Conservation (phyloP, 2,888 invertebrate species). For the Helleia helle region DNA sequence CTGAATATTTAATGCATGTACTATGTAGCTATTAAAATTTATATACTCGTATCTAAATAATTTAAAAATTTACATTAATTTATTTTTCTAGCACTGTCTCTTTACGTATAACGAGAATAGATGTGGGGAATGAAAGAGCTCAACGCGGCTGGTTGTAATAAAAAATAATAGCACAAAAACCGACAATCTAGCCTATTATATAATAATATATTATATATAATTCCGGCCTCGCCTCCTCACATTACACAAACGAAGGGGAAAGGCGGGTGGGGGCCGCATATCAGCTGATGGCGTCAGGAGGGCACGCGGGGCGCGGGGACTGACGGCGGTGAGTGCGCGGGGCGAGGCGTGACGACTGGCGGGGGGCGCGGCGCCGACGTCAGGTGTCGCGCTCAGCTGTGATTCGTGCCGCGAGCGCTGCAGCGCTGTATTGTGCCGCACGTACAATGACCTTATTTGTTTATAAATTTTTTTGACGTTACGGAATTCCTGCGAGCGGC, state of each 20-base stretch:
- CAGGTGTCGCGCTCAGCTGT: constrained; percentile 58
- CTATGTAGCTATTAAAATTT: background rate
- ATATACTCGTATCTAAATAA: too few species aligned
- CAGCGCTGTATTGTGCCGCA: constrained; percentile 41
- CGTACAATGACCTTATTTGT: constrained; percentile 66
- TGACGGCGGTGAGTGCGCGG: constrained; percentile 20
- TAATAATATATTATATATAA: too few species aligned
- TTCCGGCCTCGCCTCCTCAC: constrained; percentile 53
- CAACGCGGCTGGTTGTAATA: constrained; percentile 14
- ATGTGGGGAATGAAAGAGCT: background rate
- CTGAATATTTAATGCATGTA: too few species aligned
- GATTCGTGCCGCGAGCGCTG: constrained; percentile 44
- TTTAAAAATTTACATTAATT: too few species aligned
- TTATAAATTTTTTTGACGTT: constrained; percentile 36
- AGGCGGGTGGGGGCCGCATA: constrained; percentile 53
- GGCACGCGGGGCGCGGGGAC: constrained; percentile 26
- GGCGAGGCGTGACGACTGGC: constrained; percentile 25
- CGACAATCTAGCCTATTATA: constrained; percentile 32
- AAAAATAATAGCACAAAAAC: constrained; percentile 22
- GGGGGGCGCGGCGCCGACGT: constrained; percentile 41
- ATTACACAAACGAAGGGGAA: constrained; percentile 75
- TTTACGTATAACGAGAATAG: background rate
- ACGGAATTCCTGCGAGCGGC: background rate
- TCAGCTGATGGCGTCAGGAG: too few species aligned
- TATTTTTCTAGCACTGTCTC: too few species aligned